Conservation (phyloP, 1,140 invertebrate species). For the Sminthurinus signatus region DNA sequence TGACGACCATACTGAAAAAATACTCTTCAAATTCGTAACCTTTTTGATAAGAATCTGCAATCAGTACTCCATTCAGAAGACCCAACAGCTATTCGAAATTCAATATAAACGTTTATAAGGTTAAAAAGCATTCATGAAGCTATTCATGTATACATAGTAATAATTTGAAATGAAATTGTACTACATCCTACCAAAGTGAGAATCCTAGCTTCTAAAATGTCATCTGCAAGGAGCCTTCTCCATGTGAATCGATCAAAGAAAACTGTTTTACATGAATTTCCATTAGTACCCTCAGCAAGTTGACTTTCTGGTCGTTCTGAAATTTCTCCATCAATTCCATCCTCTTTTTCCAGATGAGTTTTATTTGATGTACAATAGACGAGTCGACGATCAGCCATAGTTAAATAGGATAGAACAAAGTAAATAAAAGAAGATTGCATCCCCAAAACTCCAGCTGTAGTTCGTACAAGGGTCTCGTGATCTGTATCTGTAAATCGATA, state of each 20-base stretch:
- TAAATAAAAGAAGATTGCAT: neutral
- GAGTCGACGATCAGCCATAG: neutral
- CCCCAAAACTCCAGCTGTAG: neutral
- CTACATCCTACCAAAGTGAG: neutral
- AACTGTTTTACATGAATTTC: neutral
- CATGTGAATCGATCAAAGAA: neutral
- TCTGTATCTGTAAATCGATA: slow-evolving; percentile 11
- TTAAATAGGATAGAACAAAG: neutral
- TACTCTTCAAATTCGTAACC: slow-evolving; percentile 5
- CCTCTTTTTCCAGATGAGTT: neutral
- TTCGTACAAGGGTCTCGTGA: neutral
- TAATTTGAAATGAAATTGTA: no score
- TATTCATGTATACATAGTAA: no score
- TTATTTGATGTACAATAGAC: neutral
- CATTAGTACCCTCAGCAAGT: neutral
- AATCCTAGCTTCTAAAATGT: slow-evolving; percentile 1
- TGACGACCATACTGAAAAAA: slow-evolving; percentile 3
- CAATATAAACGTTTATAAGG: no score
- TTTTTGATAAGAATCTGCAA: neutral
- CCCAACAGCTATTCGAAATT: neutral
- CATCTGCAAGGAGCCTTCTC: neutral
- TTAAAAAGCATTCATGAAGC: no score
- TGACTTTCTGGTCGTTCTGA: neutral
- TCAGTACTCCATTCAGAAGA: neutral
- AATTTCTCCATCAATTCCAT: neutral